A percentile compares a stretch with the other conserved stretches of the same genome.
Evolutionary conservation across 2,113 vertebrate species (phyloP).

Genomic region (Salminus brasiliensis): DNA sequence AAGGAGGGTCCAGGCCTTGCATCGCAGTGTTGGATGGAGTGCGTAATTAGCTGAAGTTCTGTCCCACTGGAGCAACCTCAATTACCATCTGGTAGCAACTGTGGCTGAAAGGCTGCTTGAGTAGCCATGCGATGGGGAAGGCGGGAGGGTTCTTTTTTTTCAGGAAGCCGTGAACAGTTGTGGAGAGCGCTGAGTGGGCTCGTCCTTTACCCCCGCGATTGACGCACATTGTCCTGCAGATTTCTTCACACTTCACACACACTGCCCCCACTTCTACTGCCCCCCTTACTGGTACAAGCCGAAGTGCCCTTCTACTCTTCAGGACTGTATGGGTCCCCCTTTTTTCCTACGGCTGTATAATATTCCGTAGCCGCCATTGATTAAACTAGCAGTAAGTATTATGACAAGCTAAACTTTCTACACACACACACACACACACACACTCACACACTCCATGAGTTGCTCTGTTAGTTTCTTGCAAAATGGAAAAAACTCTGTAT

Average conservation of each 20-base stretch:
- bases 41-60: constrained; percentile 37
- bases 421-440: too few relatives aligned
- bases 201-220: neutral
- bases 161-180: neutral
- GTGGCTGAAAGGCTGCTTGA: constrained; percentile 26
- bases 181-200: neutral
- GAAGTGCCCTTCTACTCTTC: too few relatives aligned
- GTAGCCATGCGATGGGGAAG: constrained; percentile 20
- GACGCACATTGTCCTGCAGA: too few relatives aligned
- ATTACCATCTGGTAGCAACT: constrained; percentile 44
- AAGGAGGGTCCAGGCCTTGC: neutral
- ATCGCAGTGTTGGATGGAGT: neutral
- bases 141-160: too few relatives aligned
- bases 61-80: constrained; percentile 39
- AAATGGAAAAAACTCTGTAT: constrained; percentile 20
- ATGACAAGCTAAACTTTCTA: too few relatives aligned
- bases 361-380: too few relatives aligned
- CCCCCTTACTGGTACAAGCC: too few relatives aligned
- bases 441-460: neutral
- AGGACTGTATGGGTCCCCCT: too few relatives aligned
- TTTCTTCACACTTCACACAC: neutral
- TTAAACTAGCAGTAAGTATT: too few relatives aligned
- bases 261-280: neutral
- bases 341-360: too few relatives aligned
- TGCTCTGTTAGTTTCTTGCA: neutral